Base-by-base conservation (phyloP, 2,797 vertebrate species). In the Bovichtus variegatus region DNA sequence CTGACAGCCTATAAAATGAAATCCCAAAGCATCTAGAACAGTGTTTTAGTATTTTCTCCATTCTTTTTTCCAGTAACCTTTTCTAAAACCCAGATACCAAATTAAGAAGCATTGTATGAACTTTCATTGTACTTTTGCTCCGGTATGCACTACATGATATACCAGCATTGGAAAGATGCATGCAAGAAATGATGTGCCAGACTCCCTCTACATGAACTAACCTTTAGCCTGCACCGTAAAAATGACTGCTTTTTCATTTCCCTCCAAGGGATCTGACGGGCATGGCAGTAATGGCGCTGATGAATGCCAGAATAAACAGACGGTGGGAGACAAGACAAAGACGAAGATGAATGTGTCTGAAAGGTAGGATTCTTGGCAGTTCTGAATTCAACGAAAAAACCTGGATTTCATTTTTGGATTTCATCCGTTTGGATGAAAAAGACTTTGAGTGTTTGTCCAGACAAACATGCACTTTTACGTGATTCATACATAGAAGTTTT, bases 251-350 rank as follows among this genome's bases (percentile, higher is more conserved):
- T 95, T 94, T 90, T 94, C 89, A 94, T 93, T 94, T 92, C 82
- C 85, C 89, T 91, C 78, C 12, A 78, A 93, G 80, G 84, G 88
- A 88, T 89, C 78, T 93, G 92, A 93, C 86, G 84, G 89, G 74
- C 86, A 76, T 87, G 90, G 91, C 89, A 90, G 92, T 89, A 93
- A 93, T 90, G 84, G 90, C 61, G 76, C 87, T 94, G 92, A 94
- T 91, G 91, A 93, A 92, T 91, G 88, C 92, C 93, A 94, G 92
- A 93, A 93, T 91, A 92, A 94, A 95, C 92, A 94, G 93, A 93
- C 89, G 91, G 90, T 67, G 81, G 88, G 90, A 92, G 94, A 94
- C 92, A 91, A 91, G 93, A 92, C 89, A 91, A 86, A 89, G 90
- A 93, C 87, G 89, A 94, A 93, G 92, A 95, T 92, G 88, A 92